These are phyloP conservation scores for Linnaemya tessellans DNA, from an alignment of 2,888 invertebrate species.

Conservation along the genomic window DNA sequence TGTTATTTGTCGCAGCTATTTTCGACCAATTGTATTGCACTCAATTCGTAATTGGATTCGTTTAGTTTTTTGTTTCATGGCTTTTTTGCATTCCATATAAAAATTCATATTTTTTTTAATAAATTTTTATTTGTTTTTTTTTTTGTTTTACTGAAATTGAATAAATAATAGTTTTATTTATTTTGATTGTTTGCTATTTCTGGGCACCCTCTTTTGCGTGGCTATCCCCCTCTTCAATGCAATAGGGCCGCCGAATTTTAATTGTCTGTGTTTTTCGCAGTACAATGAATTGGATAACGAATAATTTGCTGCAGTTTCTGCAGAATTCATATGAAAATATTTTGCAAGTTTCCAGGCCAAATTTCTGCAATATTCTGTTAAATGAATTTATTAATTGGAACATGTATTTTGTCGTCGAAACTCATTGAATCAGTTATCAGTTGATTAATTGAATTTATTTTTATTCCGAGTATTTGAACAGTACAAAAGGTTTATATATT, in stretches of 20 bases:
- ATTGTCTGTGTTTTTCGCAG: background rate
- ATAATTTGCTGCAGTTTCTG: background rate
- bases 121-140: constrained; percentile 16
- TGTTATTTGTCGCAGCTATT: constrained; percentile 51
- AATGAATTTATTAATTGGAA: background rate
- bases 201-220: background rate
- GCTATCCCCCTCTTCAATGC: background rate
- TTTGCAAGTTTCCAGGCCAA: background rate
- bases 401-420: no score
- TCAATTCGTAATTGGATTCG: constrained; percentile 70
- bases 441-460: no score
- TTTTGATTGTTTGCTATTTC: constrained; percentile 35
- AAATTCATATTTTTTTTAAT: constrained; percentile 40
- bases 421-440: no score
- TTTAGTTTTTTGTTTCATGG: constrained; percentile 51
- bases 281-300: background rate
- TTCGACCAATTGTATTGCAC: constrained; percentile 65
- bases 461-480: no score
- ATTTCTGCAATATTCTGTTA: background rate
- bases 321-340: background rate
- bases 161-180: constrained; percentile 59
- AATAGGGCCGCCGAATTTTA: constrained; percentile 4
- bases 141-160: constrained; percentile 62
- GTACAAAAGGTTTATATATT: no score
- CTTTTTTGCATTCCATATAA: constrained; percentile 61